Base-by-base conservation (phyloP, 2,888 invertebrate genomes). In the Temnothorax ravouxi region DNA sequence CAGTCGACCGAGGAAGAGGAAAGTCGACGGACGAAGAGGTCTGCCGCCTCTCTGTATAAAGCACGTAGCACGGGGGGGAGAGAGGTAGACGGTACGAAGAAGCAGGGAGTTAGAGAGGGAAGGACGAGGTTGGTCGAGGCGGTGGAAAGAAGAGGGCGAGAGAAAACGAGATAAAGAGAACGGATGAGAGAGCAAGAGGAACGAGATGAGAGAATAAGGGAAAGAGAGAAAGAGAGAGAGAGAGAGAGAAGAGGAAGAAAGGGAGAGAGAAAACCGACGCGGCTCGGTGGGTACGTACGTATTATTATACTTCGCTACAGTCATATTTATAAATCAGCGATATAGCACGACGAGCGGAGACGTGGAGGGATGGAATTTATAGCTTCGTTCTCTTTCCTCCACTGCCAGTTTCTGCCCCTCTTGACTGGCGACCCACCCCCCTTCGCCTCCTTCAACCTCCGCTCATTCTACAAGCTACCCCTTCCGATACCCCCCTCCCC, bases 301-400 rank as follows among this genome's bases (percentile, higher is more conserved):
- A 94, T 95, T 94, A 94, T 95, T 95, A 95, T 95, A 94, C 94
- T 94, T 95, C 93, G 94, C 94, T 94, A 94, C 94, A 95, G 94
- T 95, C 95, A 95, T 95, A 95, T 95, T 95, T 95, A 95, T 95
- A 95, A 95, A 95, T 95, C 95, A 95, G 93, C 95, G 93, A 95
- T 95, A 95, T 94, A 94, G 93, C 93, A 93, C 93, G 94, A 93
- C 92, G 93, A 92, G 93, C 92, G 92, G 92, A 90, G 94, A 94
- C 92, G 93, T 91, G 92, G 93, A 93, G 93, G 93, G 93, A 93
- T 91, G 93, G 93, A 94, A 94, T 94, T 94, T 94, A 94, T 94
- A 94, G 94, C 94, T 93, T 93, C 93, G 94, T 93, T 94, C 94
- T 94, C 93, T 93, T 93, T 93, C 92, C 93, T 92, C 90, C 95